Base-by-base conservation (phyloP, 2,888 invertebrate species). In the Amitus sp. region DNA sequence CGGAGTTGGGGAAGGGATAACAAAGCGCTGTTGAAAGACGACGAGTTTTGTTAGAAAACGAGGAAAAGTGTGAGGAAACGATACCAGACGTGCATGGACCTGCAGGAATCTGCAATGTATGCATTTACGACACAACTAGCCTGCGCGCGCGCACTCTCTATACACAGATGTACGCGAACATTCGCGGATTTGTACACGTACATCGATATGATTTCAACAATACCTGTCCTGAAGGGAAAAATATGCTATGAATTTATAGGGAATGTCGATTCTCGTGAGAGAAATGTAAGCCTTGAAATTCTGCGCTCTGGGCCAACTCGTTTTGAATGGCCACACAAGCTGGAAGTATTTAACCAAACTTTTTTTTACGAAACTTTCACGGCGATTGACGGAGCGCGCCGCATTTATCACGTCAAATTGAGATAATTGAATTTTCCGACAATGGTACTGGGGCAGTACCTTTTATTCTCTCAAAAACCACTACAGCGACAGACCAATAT, bases 401-500 rank as follows among this genome's bases (percentile, higher is more conserved):
- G n/a, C 46, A 39, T 58, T 33, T 51, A 43, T 19, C 28, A 34
- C 42, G 47, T 40, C 33, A 47, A 30, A 10, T 55, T 50, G 40
- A 23, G 39, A 18, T 51, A 39, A 55, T 51, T 55, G 55, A 63
- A 50, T 51, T 45, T 51, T 53, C 34, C n/a, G n/a, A 43, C 37
- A 51, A 30, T 30, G 47, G 51, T 45, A 50, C 50, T 65, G 56
- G 73, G n/a, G 15, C 37, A 76, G 78, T 80, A 80, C 79, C 79
- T 80, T 77, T 75, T 75, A 23, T 23, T 23, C 12, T 33, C 81
- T 78, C 70, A 77, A 75, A 73, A 79, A 79, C 76, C 79, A 77
- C 80, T 76, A 55, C 77, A 78, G 79, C 75, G 77, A 82, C 79
- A 82, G 79, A 82, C 82, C 82, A 83, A 83, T 83, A 83, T 83